phyloP scores from a whole-genome alignment of 2,113 vertebrate species.

The Paraplagusia blochii region DNA sequence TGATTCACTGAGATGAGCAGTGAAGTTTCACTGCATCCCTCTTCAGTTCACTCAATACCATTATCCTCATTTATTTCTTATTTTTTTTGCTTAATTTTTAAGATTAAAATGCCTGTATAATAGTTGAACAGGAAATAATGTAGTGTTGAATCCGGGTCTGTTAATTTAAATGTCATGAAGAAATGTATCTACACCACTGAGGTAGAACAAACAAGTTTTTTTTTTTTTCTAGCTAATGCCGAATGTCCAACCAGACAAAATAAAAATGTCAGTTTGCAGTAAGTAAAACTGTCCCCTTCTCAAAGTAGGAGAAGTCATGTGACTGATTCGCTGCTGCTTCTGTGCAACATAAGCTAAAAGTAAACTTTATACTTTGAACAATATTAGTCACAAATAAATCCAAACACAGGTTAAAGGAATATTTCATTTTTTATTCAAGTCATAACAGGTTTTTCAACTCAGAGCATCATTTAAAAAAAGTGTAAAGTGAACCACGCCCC shows the following conservation, averaged over 20 bases:
- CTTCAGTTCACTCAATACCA: too few species aligned
- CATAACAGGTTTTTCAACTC: conserved; percentile 39
- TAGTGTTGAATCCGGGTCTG: not conserved
- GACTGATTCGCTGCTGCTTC: too few species aligned
- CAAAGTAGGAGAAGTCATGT: too few species aligned
- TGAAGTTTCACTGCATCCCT: too few species aligned
- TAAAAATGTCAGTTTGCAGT: too few species aligned
- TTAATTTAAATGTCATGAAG: not conserved
- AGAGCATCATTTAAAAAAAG: conserved; percentile 2
- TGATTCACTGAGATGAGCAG: too few species aligned
- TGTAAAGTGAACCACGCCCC: not conserved
- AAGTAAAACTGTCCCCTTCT: too few species aligned
- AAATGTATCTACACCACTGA: not conserved
- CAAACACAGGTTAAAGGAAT: conserved; percentile 23
- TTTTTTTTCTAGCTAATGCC: too few species aligned
- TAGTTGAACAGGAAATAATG: not conserved
- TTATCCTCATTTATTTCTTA: not conserved
- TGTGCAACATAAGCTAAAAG: too few species aligned
- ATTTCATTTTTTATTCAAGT: conserved; percentile 59
- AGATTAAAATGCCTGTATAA: not conserved
- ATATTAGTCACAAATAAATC: not conserved
- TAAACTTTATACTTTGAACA: too few species aligned
- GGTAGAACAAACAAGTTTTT: too few species aligned
- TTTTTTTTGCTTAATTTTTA: not conserved
- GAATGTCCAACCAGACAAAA: too few species aligned